Conservation (phyloP, 2,797 vertebrate species). For the Geotrypetes seraphini region DNA sequence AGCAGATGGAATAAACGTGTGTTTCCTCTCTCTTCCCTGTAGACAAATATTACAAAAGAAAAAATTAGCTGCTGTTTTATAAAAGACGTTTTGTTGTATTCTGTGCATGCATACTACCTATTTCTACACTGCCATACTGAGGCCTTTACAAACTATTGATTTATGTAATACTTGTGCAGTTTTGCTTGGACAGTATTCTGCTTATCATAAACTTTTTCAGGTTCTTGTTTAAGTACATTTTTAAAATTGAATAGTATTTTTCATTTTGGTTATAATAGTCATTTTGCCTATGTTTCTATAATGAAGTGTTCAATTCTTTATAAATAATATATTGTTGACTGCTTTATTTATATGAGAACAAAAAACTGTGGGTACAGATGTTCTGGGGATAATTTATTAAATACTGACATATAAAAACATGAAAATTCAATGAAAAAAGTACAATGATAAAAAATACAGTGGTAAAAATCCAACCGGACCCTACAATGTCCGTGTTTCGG, state of each 20-base stretch:
- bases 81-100: conserved; percentile 67
- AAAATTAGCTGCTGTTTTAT: conserved; percentile 67
- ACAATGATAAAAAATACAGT: no score
- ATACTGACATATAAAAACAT: no score
- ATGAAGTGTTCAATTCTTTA: conserved; percentile 64
- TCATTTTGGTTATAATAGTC: conserved; percentile 62
- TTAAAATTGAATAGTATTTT: conserved; percentile 64
- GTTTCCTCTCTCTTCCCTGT: conserved; percentile 66
- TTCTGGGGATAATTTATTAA: no score
- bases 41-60: conserved; percentile 57
- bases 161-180: conserved; percentile 67
- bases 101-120: conserved; percentile 74
- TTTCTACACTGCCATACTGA: conserved; percentile 71
- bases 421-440: no score
- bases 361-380: no score
- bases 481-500: no score
- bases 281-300: conserved; percentile 66
- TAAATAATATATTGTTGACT: conserved; percentile 54
- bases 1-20: conserved; percentile 65
- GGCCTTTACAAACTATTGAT: conserved; percentile 67
- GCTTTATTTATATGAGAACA: conserved; percentile 61
- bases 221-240: conserved; percentile 64
- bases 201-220: conserved; percentile 61
- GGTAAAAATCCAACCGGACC: no score
- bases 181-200: conserved; percentile 66